Evolutionary conservation across 2,888 invertebrate genomes (phyloP), one percentile per base, ranked within the genome.

Genomic region (Dasypolia templi): DNA sequence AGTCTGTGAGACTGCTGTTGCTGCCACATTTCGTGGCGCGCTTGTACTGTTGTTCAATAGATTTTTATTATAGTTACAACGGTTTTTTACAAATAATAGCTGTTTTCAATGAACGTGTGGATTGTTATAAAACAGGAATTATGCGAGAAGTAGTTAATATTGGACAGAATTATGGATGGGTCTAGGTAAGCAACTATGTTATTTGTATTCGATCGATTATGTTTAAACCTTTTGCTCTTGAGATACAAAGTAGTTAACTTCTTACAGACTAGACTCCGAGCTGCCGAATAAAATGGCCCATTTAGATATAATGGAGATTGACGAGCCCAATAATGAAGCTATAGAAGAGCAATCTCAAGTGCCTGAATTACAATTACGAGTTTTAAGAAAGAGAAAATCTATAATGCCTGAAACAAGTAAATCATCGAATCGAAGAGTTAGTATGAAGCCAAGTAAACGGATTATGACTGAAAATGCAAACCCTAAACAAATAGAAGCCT

Each of bases 401-500:
- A 82, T 94, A 59, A 88, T 91, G 75, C 91, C 92, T 67, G 94
- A 94, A 87, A 85, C 92, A 65, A 91, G 77, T 68, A 95, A 94
- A 90, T 87, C 94, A 4, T 91, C 92, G 46, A 96, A 96, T 86
- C 94, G 96, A 59, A 91, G 96, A 85, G 96, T 96, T 9, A 94
- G 90, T 80, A 95, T 96, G 94, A 95, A 94, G 84, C 96, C 96
- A 44, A 93, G 94, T 22, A 96, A 96, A 89, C 93, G 93, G 81
- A 89, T 91, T 62, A 89, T 93, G 76, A 88, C 92, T 65, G 94
- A 96, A 86, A 94, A 92, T 87, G 91, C 94, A 12, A 94, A 91
- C 86, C 89, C 92, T 67, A 96, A 95, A 88, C 94, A 96, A 89
- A 94, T 96, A 73, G 96, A 96, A 87, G 96, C 96, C 61, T 93